Conservation (phyloP, 2,797 vertebrate species). For the Merluccius polli region DNA sequence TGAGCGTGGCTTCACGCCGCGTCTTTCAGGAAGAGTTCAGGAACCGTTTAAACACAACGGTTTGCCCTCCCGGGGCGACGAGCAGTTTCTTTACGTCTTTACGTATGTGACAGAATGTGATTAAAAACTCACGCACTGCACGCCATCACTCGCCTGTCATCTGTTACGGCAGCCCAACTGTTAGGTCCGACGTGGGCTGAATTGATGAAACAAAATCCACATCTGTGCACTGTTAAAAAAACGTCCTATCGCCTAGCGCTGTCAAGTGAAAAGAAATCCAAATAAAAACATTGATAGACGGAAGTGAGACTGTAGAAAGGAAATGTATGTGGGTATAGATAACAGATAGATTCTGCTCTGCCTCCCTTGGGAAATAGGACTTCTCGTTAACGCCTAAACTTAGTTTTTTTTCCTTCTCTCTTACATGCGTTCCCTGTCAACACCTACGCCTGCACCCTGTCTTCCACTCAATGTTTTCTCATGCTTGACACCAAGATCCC, state of each 20-base stretch:
- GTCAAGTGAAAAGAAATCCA: background rate
- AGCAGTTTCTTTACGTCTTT: too few species aligned
- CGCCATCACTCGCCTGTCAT: too few species aligned
- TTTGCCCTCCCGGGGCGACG: background rate
- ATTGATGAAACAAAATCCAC: too few species aligned
- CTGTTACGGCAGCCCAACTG: too few species aligned
- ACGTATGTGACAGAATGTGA: too few species aligned
- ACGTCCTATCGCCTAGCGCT: background rate
- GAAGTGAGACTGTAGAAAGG: background rate
- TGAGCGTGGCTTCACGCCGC: background rate
- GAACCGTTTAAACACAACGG: background rate
- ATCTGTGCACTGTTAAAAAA: too few species aligned
- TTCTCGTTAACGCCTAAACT: constrained; percentile 15
- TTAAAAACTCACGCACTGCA: too few species aligned
- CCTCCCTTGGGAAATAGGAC: constrained; percentile 52
- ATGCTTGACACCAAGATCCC: constrained; percentile 2
- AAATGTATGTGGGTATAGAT: background rate
- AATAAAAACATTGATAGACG: background rate
- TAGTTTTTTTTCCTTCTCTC: constrained; percentile 13
- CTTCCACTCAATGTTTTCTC: constrained; percentile 56
- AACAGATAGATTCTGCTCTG: constrained; percentile 18
- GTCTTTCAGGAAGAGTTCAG: background rate
- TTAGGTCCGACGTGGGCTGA: too few species aligned
- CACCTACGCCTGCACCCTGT: constrained; percentile 46
- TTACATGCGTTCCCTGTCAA: constrained; percentile 44